Base-by-base conservation (phyloP, 2,797 vertebrate species). In the Hippopotamyrus pictus region DNA sequence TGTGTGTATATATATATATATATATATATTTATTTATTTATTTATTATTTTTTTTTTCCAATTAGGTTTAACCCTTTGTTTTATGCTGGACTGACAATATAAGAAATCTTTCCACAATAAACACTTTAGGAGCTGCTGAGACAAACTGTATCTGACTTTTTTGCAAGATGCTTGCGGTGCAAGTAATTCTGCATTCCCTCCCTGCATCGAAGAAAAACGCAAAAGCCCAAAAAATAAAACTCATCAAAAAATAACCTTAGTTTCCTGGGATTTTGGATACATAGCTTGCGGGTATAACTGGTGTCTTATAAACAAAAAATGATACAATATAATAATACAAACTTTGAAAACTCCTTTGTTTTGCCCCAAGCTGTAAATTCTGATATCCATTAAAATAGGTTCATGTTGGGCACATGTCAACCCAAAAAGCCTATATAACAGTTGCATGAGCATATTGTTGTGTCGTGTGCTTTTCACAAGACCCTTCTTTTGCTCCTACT, bases 261-360 rank as follows among this genome's bases (percentile, higher is more conserved):
- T 22, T 84, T 62, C 37, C 22, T 69, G 88, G 25, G 91, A 89
- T 69, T 89, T 91, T 12, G 37, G 50, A 89, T 50, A 5, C 86
- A 85, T 22, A 54, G 90, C 91, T 92, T 87, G 22, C 2, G 87
- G 90, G 87, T 19, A 62, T 82, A 88, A 92, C 91, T 82, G 62
- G 86, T 19, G 54, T 88, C 90, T 87, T 41, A 48, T 82, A 90
- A 89, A 12, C 33, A 88, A 90, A 73, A 29, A 37, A 14, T 19
- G 86, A 86, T 62, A 37, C 14, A 73, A 69, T 90, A 53, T 37
- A 46, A 62, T 4, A 62, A 5, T 51, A 73, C 25, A 48, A 37
- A 25, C 90, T 88, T 88, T 90, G 69, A 82, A 88, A 51, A 33
- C 54, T 46, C 88, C 59, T 46, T 0, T 12, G 29, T 8, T 69